Evolutionary conservation across 2,797 vertebrate species (phyloP).

Genomic region (Eremophila alpestris): DNA sequence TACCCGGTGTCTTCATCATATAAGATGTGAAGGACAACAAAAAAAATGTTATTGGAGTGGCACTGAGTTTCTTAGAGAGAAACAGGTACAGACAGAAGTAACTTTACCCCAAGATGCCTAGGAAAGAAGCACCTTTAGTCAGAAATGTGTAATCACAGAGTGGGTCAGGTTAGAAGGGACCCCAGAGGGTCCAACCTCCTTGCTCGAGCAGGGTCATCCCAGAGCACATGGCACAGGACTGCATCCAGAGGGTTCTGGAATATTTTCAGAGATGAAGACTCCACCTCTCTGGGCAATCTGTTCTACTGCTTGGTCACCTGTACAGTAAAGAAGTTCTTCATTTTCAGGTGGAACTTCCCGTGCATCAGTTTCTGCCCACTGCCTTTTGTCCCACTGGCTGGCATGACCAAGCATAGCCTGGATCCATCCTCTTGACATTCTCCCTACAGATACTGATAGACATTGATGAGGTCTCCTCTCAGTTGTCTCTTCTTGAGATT

Average conservation of each 20-base stretch:
- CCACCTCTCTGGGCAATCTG: neutral
- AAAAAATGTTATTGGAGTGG: neutral
- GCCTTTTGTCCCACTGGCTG: neutral
- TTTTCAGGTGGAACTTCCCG: neutral
- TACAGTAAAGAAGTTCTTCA: neutral
- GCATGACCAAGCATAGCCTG: neutral
- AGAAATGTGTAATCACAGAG: neutral
- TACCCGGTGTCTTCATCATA: neutral
- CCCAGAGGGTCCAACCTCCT: neutral
- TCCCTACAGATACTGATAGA: neutral
- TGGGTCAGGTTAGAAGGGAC: neutral
- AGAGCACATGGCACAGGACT: neutral
- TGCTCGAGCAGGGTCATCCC: neutral
- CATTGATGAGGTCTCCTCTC: neutral
- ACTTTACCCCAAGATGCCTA: neutral
- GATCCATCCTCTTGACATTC: neutral
- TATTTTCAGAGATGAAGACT: neutral
- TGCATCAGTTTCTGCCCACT: neutral
- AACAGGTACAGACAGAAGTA: neutral
- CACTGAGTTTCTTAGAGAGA: neutral
- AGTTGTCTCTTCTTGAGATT: neutral
- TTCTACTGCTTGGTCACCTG: neutral
- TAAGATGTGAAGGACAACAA: neutral
- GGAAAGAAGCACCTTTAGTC: neutral
- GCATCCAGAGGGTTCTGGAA: neutral